phyloP scores from a whole-genome alignment of 2,113 vertebrate species.

The Amia ocellicauda region DNA sequence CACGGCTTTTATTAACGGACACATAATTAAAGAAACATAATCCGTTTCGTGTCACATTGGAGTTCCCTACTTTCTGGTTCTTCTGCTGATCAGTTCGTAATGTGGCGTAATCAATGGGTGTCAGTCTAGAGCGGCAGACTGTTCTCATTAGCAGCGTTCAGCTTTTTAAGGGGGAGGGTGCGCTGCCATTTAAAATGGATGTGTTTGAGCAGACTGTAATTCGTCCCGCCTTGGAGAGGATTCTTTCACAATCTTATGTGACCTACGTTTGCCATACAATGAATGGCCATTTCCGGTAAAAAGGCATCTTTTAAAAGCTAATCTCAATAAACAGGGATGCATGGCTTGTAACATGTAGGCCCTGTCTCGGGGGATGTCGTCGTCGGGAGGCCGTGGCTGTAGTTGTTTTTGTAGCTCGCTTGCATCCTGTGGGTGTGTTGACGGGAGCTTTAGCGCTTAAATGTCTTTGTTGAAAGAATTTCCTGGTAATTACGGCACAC shows the following conservation, averaged over 20 bases:
- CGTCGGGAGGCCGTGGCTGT: too few relatives aligned
- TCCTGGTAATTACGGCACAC: neutral
- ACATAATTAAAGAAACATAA: constrained; percentile 20
- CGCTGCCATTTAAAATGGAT: neutral
- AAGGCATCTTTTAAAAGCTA: too few relatives aligned
- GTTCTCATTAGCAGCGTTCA: neutral
- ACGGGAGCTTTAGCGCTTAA: neutral
- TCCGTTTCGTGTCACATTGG: neutral
- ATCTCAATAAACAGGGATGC: too few relatives aligned
- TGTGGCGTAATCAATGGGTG: neutral
- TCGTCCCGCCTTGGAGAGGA: too few relatives aligned
- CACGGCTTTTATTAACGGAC: constrained; percentile 1
- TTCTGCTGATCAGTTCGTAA: neutral
- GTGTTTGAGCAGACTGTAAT: too few relatives aligned
- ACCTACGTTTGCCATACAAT: too few relatives aligned
- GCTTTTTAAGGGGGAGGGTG: neutral
- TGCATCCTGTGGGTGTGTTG: neutral
- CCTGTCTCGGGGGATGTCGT: too few relatives aligned
- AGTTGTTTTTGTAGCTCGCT: neutral
- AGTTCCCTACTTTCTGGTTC: neutral
- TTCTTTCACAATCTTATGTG: too few relatives aligned
- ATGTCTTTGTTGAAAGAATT: neutral
- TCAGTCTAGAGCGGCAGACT: neutral
- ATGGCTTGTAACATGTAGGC: too few relatives aligned
- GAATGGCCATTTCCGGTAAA: too few relatives aligned